phyloP scores from a whole-genome alignment of 2,888 invertebrate species.

The Oscheius myriophilus region DNA sequence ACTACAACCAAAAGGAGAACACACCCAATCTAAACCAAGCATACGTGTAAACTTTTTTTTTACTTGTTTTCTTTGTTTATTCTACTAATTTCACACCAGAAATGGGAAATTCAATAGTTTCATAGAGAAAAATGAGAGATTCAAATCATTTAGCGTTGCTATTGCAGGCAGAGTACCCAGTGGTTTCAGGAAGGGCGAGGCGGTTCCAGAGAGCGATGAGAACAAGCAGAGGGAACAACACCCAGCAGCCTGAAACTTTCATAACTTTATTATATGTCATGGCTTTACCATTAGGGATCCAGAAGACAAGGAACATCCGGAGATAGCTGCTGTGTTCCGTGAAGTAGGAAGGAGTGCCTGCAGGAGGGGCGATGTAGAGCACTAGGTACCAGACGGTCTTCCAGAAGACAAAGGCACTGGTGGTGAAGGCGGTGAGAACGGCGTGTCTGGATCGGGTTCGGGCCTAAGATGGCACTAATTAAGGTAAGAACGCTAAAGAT shows the following conservation, averaged over 20 bases:
- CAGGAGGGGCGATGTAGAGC: constrained; percentile 58
- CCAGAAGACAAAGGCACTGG: constrained; percentile 65
- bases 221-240: constrained; percentile 57
- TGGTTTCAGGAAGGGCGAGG: constrained; percentile 29
- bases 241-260: constrained; percentile 44
- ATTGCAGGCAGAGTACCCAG: too few species aligned
- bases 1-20: too few species aligned
- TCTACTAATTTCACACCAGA: too few species aligned
- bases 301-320: constrained; percentile 43
- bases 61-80: too few species aligned
- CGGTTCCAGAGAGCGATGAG: constrained; percentile 59
- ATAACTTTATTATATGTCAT: neutral
- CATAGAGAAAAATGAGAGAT: too few species aligned
- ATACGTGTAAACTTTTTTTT: too few species aligned
- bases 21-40: too few species aligned
- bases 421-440: constrained; percentile 60
- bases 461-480: constrained; percentile 40
- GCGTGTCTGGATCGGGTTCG: constrained; percentile 58
- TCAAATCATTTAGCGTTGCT: too few species aligned
- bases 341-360: constrained; percentile 44
- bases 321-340: constrained; percentile 35
- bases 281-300: constrained; percentile 42
- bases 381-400: constrained; percentile 64
- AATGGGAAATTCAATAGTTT: too few species aligned
- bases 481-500: too few species aligned